Evolutionary conservation across 2,888 invertebrate species (phyloP), one percentile per base, ranked within the genome.

Genomic region (Dicyrtoma fusca): DNA sequence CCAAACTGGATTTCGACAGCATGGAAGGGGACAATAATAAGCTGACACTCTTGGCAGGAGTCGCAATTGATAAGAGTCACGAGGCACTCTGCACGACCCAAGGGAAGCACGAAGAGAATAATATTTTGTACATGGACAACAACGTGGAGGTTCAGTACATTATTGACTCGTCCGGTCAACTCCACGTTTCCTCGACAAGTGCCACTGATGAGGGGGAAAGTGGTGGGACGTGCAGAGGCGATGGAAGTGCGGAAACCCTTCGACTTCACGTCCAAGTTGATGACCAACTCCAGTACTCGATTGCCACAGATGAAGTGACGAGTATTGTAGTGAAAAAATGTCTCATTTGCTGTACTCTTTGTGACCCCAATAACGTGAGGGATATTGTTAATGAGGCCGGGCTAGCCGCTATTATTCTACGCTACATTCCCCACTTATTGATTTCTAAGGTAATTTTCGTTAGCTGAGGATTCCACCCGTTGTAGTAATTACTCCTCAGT

Each of bases 81-180:
- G 71, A 71, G 44, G 23, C 57, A 2, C 14, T 23, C 6, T 14
- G 14, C 2, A 34, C 34, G 8, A 34, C 34, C 3, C 34, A 34
- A 34, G 34, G 34, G 3, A 34, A 34, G 8, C 34, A 34, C 4
- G 26, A 25, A 25, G 57, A 57, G 14, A 25, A 57, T 11, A 26
- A 4, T 11, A 26, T 57, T 21, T 57, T 57, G 25, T 57, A 25
- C 57, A 25, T 57, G 57, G 25, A 57, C 21, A 25, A 57, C 25
- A 57, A 26, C 23, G 68, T 69, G 19, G 68, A 69, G 25, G 68
- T 69, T n/a, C 68, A 69, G 45, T 69, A 69, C 44, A 69, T 69
- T 14, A 34, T 69, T 14, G 57, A 45, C 17, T 57, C 68, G 13
- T 34, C 45, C 2, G 68, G 57, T 26, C 26, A 69, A 14, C 55